Base-by-base conservation (phyloP, 1,140 invertebrate genomes). In the Acromyrmex heyeri region DNA sequence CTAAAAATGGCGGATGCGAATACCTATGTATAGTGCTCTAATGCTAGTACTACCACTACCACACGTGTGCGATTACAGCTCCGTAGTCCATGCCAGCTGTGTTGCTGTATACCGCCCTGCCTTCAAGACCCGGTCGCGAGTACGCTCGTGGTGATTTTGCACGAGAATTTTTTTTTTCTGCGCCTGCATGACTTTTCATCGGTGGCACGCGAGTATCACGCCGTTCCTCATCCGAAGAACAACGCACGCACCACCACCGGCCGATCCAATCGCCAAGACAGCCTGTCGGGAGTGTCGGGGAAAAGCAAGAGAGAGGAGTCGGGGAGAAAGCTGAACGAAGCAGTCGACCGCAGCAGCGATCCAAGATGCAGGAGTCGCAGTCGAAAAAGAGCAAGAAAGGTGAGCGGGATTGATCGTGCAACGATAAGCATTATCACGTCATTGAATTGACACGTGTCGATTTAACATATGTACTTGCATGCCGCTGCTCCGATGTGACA, bases 371-470 rank as follows among this genome's bases (percentile, higher is more conserved):
- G 85, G 92, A 94, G 87, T 87, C 92, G 82, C 92, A 96, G 14
- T 85, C 89, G 76, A 97, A 97, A 92, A 97, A 92, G 82, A 91
- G 90, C 34, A 93, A 93, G 87, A 93, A 93, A 86, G 90, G 91
- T 83, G 83, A 93, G 48, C 12, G 1, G 10, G 34, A 24, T 18
- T 7, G 30, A 34, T 27, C 44, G 38, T 1, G 14, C 48, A 27
- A 62, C n/a, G 38, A 24, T 14, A n/a, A 62, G 24, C 14, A 4
- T 18, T 7, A 7, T n/a, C 16, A 24, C 38, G 21, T 48, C 48
- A 21, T 70, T 34, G 44, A 5, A 16, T 21, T 21, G 8, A 79
- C 7, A n/a, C 7, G 6, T 53, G 24, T 21, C 10, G 18, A 30
- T 30, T 48, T 82, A 82, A 59, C 65, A 72, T 72, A 72, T 72